Conservation (phyloP, 2,797 vertebrate genomes). For the Xiphorhynchus erythropygius region DNA sequence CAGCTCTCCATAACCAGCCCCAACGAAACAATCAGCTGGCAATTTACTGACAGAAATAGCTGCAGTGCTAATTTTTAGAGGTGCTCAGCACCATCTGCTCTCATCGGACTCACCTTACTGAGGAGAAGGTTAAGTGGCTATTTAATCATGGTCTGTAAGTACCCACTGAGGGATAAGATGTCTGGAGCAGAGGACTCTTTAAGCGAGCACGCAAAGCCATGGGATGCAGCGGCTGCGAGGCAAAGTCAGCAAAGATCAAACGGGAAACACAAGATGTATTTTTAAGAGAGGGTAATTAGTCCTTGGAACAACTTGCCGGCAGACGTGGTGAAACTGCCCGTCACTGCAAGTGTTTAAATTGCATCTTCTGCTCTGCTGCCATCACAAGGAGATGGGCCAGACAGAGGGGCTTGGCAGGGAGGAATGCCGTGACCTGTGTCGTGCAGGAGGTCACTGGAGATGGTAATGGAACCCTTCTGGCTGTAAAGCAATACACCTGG, state of each 20-base stretch:
- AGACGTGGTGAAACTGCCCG: background rate
- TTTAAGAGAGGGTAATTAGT: slow-evolving; percentile 26
- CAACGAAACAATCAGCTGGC: background rate
- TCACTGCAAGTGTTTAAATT: background rate
- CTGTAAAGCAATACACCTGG: background rate
- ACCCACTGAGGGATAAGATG: slow-evolving; percentile 53
- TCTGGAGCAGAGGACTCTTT: slow-evolving; percentile 15
- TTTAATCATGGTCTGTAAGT: slow-evolving; percentile 63
- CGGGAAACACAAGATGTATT: background rate
- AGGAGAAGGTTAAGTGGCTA: slow-evolving; percentile 63
- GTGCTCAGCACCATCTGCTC: slow-evolving; percentile 63
- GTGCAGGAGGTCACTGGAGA: accelerated
- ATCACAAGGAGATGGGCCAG: background rate
- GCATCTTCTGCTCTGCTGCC: background rate
- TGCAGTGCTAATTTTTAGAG: slow-evolving; percentile 43
- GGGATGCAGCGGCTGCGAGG: background rate
- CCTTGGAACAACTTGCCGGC: background rate
- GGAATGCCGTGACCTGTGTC: background rate
- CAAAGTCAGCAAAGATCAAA: slow-evolving; percentile 38
- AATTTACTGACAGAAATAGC: slow-evolving; percentile 20
- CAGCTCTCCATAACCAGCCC: background rate
- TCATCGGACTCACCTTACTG: slow-evolving; percentile 27
- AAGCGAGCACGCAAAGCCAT: background rate
- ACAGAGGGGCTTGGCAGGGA: background rate
- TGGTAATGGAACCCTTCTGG: accelerated